Evolutionary conservation across 2,888 invertebrate genomes (phyloP).

Genomic region (Dyspetes luteomarginatus): DNA sequence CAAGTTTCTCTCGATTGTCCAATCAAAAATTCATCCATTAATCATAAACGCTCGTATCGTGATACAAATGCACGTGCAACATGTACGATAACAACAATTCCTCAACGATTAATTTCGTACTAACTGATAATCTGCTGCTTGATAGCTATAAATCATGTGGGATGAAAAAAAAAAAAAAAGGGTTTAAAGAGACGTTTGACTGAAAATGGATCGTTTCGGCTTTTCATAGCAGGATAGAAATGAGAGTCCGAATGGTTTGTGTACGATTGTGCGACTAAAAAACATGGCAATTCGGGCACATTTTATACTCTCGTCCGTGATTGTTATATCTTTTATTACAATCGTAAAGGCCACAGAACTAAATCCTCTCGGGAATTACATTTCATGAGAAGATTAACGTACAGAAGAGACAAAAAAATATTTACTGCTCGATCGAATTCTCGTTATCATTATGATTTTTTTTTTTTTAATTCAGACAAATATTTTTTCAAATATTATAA

Average conservation of each 20-base stretch:
- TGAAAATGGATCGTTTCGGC: not conserved
- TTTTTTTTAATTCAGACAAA: too few relatives aligned
- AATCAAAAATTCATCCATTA: constrained; percentile 64
- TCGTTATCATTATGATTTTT: too few relatives aligned
- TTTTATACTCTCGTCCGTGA: not conserved
- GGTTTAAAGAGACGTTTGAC: not conserved
- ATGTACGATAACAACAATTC: constrained; percentile 26
- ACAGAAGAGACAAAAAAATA: too few relatives aligned
- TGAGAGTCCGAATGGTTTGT: not conserved
- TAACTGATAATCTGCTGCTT: constrained; percentile 31
- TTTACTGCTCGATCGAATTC: too few relatives aligned
- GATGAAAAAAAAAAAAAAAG: constrained; percentile 8
- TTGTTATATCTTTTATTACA: not conserved
- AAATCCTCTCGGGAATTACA: too few relatives aligned
- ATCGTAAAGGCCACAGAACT: not conserved
- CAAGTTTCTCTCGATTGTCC: constrained; percentile 29
- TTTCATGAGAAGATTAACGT: too few relatives aligned
- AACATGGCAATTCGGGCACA: not conserved
- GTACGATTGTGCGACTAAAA: not conserved
- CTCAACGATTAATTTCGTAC: constrained; percentile 18
- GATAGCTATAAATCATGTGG: constrained; percentile 36
- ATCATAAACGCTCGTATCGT: constrained; percentile 48
- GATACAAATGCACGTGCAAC: constrained; percentile 17
- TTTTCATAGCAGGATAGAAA: not conserved
- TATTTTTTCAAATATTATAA: too few relatives aligned